Base-by-base conservation (phyloP, 2,797 vertebrate genomes). In the Myripristis murdjan region DNA sequence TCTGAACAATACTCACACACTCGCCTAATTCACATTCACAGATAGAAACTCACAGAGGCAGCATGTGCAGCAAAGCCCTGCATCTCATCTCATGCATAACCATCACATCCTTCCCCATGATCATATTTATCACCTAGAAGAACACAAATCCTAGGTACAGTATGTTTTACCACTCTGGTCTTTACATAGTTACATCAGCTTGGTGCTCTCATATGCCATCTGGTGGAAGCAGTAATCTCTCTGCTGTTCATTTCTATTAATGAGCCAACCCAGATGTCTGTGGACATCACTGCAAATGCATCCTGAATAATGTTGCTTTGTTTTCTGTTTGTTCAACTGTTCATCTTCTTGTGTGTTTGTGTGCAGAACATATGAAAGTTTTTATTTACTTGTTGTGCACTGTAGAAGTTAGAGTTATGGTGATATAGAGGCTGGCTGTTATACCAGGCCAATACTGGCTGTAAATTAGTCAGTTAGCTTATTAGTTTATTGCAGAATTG, bases 151-250 rank as follows among this genome's bases (percentile, higher is more conserved):
- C 15, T 51, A 2, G 35, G 43, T 57, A 28, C 20, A 33, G 43
- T 68, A 43, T 62, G 48, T 53, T 79, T 67, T 26, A 26, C 18
- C 4, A 22, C 51, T 15, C 5, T 15, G 12, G 8, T 64, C 51
- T 52, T 37, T 6, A 48, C 37, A 5, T 10, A 18, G 52, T 53
- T 58, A 48, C 41, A 61, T 64, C 60, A 73, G 41, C 16, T 10
- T 16, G 6, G 9, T 52, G 78, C 82, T 89, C 80, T 49, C 67
- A 54, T 37, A n/a, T 28, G 86, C 89, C 92, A 86, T 53, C 92
- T 92, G 70, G 77, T 93, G 92, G 87, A 43, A 12, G 43, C 23
- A 70, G 12, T 6, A 14, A 14, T 15, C 4, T 47, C 8, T 10
- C 31, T n/a, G 11, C 20, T 49, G 14, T 26, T 37, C 20, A 10